Evolutionary conservation across 2,888 invertebrate species (phyloP).

Genomic region (Stenotaenia linearis): DNA sequence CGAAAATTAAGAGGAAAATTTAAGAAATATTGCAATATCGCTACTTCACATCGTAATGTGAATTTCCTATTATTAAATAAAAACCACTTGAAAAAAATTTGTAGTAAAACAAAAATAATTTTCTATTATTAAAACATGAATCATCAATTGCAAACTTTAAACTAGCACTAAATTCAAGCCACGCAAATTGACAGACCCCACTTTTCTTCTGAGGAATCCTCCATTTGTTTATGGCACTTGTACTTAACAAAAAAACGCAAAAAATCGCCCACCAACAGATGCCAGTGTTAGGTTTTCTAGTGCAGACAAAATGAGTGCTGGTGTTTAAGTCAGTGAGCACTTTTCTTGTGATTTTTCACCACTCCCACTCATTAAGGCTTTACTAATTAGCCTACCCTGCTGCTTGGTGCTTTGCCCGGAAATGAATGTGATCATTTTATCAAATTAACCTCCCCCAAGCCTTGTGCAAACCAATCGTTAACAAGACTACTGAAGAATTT

Average conservation of each 20-base stretch:
- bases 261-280: background rate
- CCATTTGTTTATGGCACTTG: background rate
- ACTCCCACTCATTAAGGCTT: background rate
- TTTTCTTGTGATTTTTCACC: background rate
- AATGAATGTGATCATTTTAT: background rate
- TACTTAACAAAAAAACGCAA: background rate
- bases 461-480: background rate
- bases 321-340: background rate
- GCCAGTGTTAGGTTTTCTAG: background rate
- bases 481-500: background rate
- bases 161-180: background rate
- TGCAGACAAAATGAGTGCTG: background rate
- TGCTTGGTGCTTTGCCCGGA: background rate
- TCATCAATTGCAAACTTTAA: background rate
- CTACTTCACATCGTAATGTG: too few species aligned
- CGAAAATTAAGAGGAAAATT: too few species aligned
- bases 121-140: too few species aligned
- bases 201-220: background rate
- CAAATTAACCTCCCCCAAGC: background rate
- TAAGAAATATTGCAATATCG: too few species aligned
- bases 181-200: background rate
- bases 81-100: too few species aligned
- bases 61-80: too few species aligned
- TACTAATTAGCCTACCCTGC: background rate
- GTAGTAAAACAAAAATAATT: too few species aligned